phyloP scores from a whole-genome alignment of 2,888 invertebrate species.

The Cheilosia urbana region DNA sequence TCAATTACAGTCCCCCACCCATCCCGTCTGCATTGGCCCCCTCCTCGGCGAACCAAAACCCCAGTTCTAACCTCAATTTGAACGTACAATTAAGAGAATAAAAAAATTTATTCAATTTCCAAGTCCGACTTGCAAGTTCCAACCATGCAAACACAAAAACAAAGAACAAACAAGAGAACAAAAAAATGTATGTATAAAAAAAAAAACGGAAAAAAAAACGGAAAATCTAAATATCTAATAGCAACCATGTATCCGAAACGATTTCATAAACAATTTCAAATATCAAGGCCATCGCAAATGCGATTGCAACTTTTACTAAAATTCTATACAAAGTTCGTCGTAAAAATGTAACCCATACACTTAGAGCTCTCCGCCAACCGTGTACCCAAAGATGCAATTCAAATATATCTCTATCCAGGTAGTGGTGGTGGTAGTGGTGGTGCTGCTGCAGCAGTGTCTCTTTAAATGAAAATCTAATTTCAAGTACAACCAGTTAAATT shows the following conservation, averaged over 20 bases:
- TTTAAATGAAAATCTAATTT: conserved; percentile 70
- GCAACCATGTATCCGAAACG: conserved; percentile 64
- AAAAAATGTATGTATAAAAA: neutral
- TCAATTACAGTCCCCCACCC: conserved; percentile 41
- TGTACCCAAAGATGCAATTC: conserved; percentile 59
- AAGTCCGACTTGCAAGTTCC: conserved; percentile 51
- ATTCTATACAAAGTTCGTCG: conserved; percentile 41
- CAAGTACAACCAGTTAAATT: conserved; percentile 72
- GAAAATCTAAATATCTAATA: conserved; percentile 52
- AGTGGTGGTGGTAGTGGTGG: conserved; percentile 18
- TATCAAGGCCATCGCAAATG: conserved; percentile 64
- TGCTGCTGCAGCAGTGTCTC: conserved; percentile 45
- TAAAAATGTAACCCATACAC: conserved; percentile 34
- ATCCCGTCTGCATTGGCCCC: neutral
- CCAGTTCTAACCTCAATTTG: conserved; percentile 52
- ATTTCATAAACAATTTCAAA: conserved; percentile 70
- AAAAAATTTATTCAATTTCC: conserved; percentile 24
- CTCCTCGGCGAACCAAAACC: conserved; percentile 18
- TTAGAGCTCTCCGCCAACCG: conserved; percentile 1
- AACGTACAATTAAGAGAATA: conserved; percentile 12
- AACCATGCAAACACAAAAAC: conserved; percentile 42
- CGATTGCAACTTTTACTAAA: conserved; percentile 68
- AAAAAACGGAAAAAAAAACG: neutral
- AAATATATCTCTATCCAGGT: conserved; percentile 7
- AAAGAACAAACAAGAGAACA: conserved; percentile 31